Conservation (phyloP, 2,888 invertebrate genomes). For the Labia minor region DNA sequence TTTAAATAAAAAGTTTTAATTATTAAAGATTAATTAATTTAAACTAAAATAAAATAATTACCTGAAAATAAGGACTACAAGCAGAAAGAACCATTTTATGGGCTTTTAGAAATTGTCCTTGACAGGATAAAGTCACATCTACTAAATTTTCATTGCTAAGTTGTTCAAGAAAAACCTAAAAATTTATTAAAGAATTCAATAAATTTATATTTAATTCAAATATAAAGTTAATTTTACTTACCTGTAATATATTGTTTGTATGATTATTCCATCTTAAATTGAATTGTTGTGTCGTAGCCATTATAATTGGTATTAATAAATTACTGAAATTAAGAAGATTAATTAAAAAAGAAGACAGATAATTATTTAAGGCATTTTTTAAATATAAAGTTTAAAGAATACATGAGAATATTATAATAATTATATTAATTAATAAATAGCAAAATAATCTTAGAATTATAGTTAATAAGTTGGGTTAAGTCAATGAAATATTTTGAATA, state of each 20-base stretch:
- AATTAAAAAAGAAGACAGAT: background rate
- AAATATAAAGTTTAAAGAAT: background rate
- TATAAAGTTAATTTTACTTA: conserved; percentile 22
- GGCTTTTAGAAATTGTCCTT: conserved; percentile 40
- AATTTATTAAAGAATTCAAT: conserved; percentile 13
- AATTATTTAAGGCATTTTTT: too few relatives aligned
- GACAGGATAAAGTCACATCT: conserved; percentile 41
- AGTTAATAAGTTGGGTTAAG: too few relatives aligned
- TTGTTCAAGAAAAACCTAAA: conserved; percentile 38
- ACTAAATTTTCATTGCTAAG: conserved; percentile 37
- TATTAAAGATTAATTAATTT: background rate
- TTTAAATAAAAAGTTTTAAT: conserved; percentile 27
- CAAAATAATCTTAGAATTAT: too few relatives aligned
- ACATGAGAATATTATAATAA: background rate
- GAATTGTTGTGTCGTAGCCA: conserved; percentile 34
- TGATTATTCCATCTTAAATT: conserved; percentile 43
- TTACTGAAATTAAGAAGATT: background rate
- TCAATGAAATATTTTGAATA: background rate
- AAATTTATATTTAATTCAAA: background rate
- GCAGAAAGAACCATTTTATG: conserved; percentile 43
- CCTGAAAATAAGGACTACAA: conserved; percentile 41
- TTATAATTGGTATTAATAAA: conserved; percentile 29
- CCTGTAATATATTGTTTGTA: conserved; percentile 39
- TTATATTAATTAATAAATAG: background rate
- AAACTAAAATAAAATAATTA: conserved; percentile 24